These are phyloP conservation scores for Stichodactyla mertensii DNA, from an alignment of 64 coral and sea anemone species.

Conservation along the genomic window DNA sequence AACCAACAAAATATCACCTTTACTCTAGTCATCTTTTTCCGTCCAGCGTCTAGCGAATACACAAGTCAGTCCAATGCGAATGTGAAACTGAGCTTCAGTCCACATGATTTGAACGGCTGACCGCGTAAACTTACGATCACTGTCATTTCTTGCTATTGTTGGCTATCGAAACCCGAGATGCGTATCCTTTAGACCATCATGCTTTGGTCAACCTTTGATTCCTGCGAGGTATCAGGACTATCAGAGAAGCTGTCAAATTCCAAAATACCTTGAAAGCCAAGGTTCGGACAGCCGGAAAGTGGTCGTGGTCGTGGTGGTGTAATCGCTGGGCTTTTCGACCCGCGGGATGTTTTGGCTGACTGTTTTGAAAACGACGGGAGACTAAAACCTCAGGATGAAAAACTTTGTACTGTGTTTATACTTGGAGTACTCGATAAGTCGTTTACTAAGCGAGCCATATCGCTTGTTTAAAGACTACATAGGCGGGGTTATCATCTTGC, in stretches of 20 bases:
- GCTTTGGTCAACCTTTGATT: not conserved
- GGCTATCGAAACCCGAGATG: slow-evolving; percentile 16
- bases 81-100: slow-evolving; percentile 4
- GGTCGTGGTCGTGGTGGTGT: not conserved
- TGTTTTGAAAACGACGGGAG: not conserved
- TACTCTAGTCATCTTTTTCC: not conserved
- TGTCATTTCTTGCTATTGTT: slow-evolving; percentile 19
- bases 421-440: not conserved
- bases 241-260: not conserved
- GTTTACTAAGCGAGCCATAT: not conserved
- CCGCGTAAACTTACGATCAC: not conserved
- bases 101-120: slow-evolving; percentile 17
- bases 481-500: slow-evolving; percentile 6
- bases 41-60: not conserved
- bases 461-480: not conserved
- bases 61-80: not conserved
- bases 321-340: not conserved
- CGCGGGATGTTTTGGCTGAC: not conserved
- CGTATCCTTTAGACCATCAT: not conserved
- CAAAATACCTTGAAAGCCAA: not conserved
- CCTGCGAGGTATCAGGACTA: not conserved
- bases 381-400: not conserved
- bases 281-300: too few relatives aligned
- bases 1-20: not conserved
- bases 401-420: slow-evolving; percentile 5